Percentiles rank a stretch among this genome's conserved stretches.
These are phyloP conservation scores for Xenops minutus DNA, from an alignment of 2,797 vertebrate genomes.

Conservation along the genomic window DNA sequence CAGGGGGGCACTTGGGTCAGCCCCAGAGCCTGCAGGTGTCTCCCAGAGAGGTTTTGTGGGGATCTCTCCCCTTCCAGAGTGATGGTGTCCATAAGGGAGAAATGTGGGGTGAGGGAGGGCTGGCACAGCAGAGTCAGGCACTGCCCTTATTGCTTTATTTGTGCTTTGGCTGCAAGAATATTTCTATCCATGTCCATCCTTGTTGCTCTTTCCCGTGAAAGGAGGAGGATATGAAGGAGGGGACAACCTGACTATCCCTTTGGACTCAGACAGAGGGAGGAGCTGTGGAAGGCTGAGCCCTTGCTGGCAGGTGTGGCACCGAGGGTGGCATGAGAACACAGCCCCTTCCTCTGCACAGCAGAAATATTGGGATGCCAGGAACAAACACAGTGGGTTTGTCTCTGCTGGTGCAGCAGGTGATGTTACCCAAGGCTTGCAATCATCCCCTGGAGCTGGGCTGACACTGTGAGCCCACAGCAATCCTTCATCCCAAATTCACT, in stretches of 20 bases:
- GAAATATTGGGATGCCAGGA: not conserved
- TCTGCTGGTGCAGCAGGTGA: rapidly evolving
- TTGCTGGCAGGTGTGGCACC: not conserved
- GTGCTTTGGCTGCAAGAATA: not conserved
- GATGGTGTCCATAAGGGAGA: not conserved
- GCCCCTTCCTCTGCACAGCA: not conserved
- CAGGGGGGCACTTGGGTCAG: not conserved
- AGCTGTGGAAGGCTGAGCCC: not conserved
- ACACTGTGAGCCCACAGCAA: rapidly evolving
- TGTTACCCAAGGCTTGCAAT: not conserved
- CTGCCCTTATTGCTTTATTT: not conserved
- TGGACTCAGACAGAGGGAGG: not conserved
- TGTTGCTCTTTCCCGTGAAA: not conserved
- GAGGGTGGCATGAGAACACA: not conserved
- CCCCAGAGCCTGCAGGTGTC: not conserved
- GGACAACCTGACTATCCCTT: not conserved
- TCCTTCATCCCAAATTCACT: rapidly evolving
- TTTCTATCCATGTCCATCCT: not conserved
- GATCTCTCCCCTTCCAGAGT: not conserved
- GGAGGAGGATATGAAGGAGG: not conserved
- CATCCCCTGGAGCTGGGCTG: not conserved
- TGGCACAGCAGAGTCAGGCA: not conserved
- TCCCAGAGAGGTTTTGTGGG: not conserved
- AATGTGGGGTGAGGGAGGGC: not conserved
- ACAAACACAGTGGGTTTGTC: rapidly evolving